Base-by-base conservation (phyloP, 2,797 vertebrate genomes). In the Gambusia yucatana region DNA sequence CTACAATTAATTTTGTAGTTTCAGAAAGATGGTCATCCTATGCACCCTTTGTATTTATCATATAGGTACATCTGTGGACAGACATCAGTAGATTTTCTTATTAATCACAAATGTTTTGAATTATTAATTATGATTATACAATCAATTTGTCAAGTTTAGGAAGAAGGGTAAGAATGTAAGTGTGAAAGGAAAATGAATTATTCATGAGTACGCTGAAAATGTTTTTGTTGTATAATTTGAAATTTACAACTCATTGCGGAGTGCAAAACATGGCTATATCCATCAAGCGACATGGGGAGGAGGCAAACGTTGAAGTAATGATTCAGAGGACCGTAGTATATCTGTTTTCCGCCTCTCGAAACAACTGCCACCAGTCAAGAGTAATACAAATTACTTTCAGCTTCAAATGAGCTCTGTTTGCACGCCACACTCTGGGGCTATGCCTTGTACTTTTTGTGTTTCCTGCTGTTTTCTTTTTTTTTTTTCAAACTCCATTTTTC, bases 361-460 rank as follows among this genome's bases (percentile, higher is more conserved):
- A 86, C 86, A 91, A 91, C 84, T 81, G 90, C 92, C 90, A 30
- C 76, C 81, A 89, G 92, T 91, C 93, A 91, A 87, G 87, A 90
- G 88, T 85, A 86, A 93, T 89, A 94, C 91, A 95, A 94, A 95
- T 94, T 84, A 94, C 90, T 92, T 90, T 89, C 88, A 89, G 84
- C 83, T 78, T 83, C 93, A 95, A 95, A 95, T 94, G 84, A 93
- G 89, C 88, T 93, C 76, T 89, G 88, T 92, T 95, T 93, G 81
- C 81, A 84, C 73, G 33, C 90, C 87, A 88, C 80, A 85, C 61
- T 90, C 91, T 84, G 81, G 90, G 93, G 90, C 90, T 88, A 86
- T 80, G 89, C 89, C 90, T 88, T 89, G 80, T 82, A 82, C 71
- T 77, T 81, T 72, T 82, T 90, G 79, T 82, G 82, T 69, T 72